These are phyloP conservation scores for Diarsia rubi DNA, from an alignment of 2,888 invertebrate genomes.

Conservation along the genomic window DNA sequence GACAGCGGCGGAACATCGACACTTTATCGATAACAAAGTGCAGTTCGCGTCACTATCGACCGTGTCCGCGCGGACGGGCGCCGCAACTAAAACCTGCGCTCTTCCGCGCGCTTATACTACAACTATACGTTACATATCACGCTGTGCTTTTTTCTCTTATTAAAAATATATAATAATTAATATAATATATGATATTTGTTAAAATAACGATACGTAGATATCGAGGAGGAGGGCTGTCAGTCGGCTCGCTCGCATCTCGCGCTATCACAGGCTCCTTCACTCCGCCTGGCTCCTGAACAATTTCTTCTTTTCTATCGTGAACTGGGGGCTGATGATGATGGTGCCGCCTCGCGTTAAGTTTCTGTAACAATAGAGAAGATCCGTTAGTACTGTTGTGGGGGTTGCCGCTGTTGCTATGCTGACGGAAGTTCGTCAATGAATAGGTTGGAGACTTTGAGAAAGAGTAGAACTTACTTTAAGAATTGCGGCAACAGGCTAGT, in stretches of 20 bases:
- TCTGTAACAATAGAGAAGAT: conserved; percentile 87
- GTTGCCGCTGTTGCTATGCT: conserved; percentile 45
- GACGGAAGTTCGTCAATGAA: conserved; percentile 33
- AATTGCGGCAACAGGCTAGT: conserved; percentile 96
- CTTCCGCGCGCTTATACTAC: conserved; percentile 83
- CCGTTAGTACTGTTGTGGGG: conserved; percentile 64
- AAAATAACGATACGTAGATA: conserved; percentile 90
- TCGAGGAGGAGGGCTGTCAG: conserved; percentile 90
- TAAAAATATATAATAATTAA: conserved; percentile 90
- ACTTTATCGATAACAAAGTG: conserved; percentile 75
- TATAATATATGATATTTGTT: conserved; percentile 90
- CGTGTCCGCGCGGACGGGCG: conserved; percentile 51
- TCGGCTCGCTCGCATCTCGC: conserved; percentile 86
- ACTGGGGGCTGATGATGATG: conserved; percentile 97
- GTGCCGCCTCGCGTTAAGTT: conserved; percentile 96
- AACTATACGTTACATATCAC: conserved; percentile 91
- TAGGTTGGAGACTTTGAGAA: conserved; percentile 26
- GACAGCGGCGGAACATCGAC: conserved; percentile 67
- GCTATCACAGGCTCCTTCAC: conserved; percentile 80
- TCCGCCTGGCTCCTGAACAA: conserved; percentile 94
- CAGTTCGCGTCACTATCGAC: conserved; percentile 70
- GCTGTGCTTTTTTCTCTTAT: conserved; percentile 91
- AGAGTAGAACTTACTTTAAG: conserved; percentile 93
- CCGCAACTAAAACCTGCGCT: conserved; percentile 75
- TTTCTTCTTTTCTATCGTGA: conserved; percentile 97